Conservation (phyloP, 53 echinoderm and acorn worm genomes). For the Pentamera pediparva region DNA sequence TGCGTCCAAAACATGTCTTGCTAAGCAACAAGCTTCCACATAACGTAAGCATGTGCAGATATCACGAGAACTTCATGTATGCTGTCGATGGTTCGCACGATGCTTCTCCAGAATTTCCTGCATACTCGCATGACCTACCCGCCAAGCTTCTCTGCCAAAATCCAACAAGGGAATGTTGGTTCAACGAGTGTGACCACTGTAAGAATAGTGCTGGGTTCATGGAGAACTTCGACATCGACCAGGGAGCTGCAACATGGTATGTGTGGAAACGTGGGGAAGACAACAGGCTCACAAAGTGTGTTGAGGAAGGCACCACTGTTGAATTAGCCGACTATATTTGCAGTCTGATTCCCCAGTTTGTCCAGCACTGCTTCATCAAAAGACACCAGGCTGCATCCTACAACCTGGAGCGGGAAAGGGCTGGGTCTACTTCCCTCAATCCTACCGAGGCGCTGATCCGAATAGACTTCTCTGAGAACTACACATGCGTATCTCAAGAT, state of each 20-base stretch:
- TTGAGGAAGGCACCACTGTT: slow-evolving; percentile 35
- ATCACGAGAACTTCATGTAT: slow-evolving; percentile 38
- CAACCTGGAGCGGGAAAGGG: not conserved
- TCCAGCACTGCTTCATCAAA: slow-evolving; percentile 3
- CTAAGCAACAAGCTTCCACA: slow-evolving; percentile 48
- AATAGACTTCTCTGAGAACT: slow-evolving; percentile 12
- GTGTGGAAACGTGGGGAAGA: slow-evolving; percentile 35
- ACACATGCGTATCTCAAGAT: not conserved
- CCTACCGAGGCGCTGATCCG: not conserved
- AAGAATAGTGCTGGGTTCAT: slow-evolving; percentile 8
- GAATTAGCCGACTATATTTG: slow-evolving; percentile 24
- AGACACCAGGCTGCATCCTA: not conserved
- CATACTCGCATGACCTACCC: slow-evolving; percentile 24
- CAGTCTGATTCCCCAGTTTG: not conserved
- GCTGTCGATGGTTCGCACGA: slow-evolving; percentile 41
- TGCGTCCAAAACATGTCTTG: slow-evolving; percentile 41
- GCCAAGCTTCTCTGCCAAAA: not conserved
- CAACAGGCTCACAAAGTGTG: slow-evolving; percentile 24
- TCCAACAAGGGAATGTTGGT: slow-evolving; percentile 9
- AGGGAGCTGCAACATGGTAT: slow-evolving; percentile 4
- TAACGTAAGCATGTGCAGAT: slow-evolving; percentile 46
- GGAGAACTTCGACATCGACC: not conserved
- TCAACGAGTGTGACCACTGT: slow-evolving; percentile 30
- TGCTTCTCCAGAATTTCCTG: slow-evolving; percentile 1
- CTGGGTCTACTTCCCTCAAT: not conserved